A percentile compares a stretch with the other conserved stretches of the same genome.
phyloP scores from a whole-genome alignment of 2,113 vertebrate species.

The Dascyllus trimaculatus region DNA sequence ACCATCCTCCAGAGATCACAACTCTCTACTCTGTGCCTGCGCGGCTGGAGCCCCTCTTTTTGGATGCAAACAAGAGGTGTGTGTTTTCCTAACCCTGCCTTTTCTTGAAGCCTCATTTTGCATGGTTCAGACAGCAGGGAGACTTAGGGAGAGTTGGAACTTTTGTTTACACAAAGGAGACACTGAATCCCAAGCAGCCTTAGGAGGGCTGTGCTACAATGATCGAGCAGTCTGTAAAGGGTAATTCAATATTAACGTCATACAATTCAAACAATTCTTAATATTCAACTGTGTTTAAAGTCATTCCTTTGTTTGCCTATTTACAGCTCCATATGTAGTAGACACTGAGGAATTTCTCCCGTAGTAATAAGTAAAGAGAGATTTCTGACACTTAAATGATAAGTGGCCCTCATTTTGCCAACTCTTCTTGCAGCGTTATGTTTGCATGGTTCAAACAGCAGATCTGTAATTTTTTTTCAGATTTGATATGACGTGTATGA shows the following conservation, averaged over 20 bases:
- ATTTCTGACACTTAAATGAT: not conserved
- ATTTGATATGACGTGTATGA: too few relatives aligned
- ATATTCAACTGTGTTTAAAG: not conserved
- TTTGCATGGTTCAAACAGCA: conserved; percentile 26
- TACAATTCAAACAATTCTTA: conserved; percentile 1
- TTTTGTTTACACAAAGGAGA: conserved; percentile 22
- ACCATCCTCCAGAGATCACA: conserved; percentile 92
- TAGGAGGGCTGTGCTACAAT: conserved; percentile 1
- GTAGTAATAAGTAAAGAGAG: too few relatives aligned
- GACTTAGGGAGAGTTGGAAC: conserved; percentile 2
- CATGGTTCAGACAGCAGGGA: conserved; percentile 16
- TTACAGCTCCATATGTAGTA: not conserved
- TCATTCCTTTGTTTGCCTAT: not conserved
- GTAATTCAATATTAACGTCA: not conserved
- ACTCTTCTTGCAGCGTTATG: conserved; percentile 2
- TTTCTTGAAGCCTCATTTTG: conserved; percentile 19
- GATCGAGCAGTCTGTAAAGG: conserved; percentile 1
- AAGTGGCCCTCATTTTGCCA: not conserved
- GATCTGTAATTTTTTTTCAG: not conserved
- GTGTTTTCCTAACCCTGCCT: conserved; percentile 36
- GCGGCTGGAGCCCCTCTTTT: conserved; percentile 91
- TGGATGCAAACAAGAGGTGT: conserved; percentile 91
- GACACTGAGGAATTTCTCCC: not conserved
- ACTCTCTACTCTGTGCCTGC: conserved; percentile 89
- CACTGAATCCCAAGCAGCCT: conserved; percentile 6